phyloP scores from a whole-genome alignment of 2,888 invertebrate species.

The Thecocarcelia acutangulata region DNA sequence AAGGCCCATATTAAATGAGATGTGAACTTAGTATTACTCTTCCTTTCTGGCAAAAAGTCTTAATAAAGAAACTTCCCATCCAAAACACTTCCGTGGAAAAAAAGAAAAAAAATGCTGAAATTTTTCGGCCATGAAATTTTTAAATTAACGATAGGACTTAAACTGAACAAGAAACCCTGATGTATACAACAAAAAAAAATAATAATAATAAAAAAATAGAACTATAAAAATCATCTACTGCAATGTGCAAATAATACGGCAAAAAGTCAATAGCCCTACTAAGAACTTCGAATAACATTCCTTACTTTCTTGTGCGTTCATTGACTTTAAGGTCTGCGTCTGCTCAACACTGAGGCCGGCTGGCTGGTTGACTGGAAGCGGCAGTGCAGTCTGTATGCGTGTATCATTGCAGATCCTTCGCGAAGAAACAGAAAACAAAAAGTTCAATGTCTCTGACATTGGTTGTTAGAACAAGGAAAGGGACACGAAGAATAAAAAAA shows the following conservation, averaged over 20 bases:
- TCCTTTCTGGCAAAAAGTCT: too few species aligned
- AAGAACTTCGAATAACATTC: constrained; percentile 27
- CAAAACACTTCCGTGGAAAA: too few species aligned
- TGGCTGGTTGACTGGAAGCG: constrained; percentile 6
- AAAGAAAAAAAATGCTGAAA: too few species aligned
- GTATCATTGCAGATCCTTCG: constrained; percentile 57
- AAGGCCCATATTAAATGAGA: too few species aligned
- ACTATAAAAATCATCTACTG: constrained; percentile 27
- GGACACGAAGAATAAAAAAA: background rate
- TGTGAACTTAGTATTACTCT: too few species aligned
- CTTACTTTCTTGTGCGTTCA: constrained; percentile 59
- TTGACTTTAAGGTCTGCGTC: constrained; percentile 43
- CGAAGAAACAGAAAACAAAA: constrained; percentile 6
- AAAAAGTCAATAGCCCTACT: constrained; percentile 61
- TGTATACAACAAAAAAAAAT: background rate
- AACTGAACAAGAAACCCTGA: background rate
- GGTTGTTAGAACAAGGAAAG: constrained; percentile 54
- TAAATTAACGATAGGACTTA: too few species aligned
- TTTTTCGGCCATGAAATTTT: too few species aligned
- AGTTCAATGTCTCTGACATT: constrained; percentile 57
- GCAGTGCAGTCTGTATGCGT: constrained; percentile 5
- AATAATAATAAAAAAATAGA: constrained; percentile 21
- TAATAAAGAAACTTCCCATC: too few species aligned
- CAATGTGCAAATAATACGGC: constrained; percentile 34
- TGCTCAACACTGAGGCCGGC: background rate